Base-by-base conservation (phyloP, 2,797 vertebrate species). In the Oreochromis mossambicus region DNA sequence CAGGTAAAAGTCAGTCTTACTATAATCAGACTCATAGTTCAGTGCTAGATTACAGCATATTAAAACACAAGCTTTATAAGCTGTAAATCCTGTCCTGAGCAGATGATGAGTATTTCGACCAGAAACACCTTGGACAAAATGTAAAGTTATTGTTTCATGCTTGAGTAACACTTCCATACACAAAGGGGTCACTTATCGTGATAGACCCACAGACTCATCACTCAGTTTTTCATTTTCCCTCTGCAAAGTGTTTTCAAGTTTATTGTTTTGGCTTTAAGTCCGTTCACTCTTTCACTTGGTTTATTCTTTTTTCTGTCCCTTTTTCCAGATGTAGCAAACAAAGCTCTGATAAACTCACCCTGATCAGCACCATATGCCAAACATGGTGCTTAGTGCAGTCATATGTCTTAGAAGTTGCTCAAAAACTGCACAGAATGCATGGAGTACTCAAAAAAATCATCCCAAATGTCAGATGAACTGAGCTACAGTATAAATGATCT, bases 1-100 rank as follows among this genome's bases (percentile, higher is more conserved):
- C 91, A 96, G 96, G 96, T 97, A 89, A 77, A 76, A 48, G 58
- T 3, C 61, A 21, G 21, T 41, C 13, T 17, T 4, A 14, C 7
- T 15, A 19, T n/a, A 19, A 21, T 19, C 77, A 73, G 17, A 21
- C 3, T 29, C 34, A 19, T 36, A 34, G n/a, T 3, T 14, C 14
- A 15, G 36, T 6, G 15, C 1, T 15, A 21, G 32, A 46, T 41
- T 9, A 38, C 54, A 55, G 21, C 43, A 17, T 5, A 48, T 66
- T n/a, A 4, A 66, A 51, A 26, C 14, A 43, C 38, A 29, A 73
- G 46, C 43, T 50, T 75, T 34, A 75, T 6, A 32, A 75, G 17
- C 5, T 68, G 11, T 54, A 24, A 32, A 68, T 32, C 38, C 43
- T 50, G 26, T n/a, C 14, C 43, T 75, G 43, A 50, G 70, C 38